These are phyloP conservation scores for Drosophila prostipennis DNA, from an alignment of 2,888 invertebrate genomes.

Conservation along the genomic window DNA sequence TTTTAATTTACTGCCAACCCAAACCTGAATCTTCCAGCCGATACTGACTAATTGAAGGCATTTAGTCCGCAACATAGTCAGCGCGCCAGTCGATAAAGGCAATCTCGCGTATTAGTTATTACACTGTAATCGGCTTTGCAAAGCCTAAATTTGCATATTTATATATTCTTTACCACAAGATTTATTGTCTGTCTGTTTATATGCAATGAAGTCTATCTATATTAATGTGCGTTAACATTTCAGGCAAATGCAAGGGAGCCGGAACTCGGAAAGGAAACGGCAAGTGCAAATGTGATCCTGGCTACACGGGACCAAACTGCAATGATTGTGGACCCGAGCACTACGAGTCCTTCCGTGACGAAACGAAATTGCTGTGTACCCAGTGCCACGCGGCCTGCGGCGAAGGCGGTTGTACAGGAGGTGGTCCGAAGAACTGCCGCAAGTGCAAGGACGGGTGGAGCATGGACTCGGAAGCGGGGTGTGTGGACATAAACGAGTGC, in stretches of 20 bases:
- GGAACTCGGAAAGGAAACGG: constrained; percentile 98
- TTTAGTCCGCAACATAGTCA: too few species aligned
- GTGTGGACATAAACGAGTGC: constrained; percentile 94
- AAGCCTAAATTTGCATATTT: too few species aligned
- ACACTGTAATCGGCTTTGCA: too few species aligned
- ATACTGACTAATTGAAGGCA: too few species aligned
- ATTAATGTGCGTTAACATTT: neutral
- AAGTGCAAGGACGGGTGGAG: constrained; percentile 89
- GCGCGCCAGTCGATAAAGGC: neutral
- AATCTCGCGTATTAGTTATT: neutral
- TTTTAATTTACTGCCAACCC: neutral
- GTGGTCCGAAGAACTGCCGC: constrained; percentile 88
- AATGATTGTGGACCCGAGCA: constrained; percentile 90
- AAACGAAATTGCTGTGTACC: constrained; percentile 90
- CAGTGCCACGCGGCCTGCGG: constrained; percentile 91
- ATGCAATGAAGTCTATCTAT: neutral
- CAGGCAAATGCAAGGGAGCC: constrained; percentile 88
- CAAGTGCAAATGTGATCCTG: constrained; percentile 92
- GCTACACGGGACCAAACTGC: constrained; percentile 92
- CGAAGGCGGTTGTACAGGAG: constrained; percentile 89
- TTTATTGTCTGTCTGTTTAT: neutral
- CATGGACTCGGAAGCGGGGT: constrained; percentile 90
- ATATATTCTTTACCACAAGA: neutral
- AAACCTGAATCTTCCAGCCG: too few species aligned
- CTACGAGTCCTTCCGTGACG: constrained; percentile 90